Evolutionary conservation across 2,888 invertebrate genomes (phyloP), one percentile per base, ranked within the genome.

Genomic region (Thysanoteuthis rhombus): DNA sequence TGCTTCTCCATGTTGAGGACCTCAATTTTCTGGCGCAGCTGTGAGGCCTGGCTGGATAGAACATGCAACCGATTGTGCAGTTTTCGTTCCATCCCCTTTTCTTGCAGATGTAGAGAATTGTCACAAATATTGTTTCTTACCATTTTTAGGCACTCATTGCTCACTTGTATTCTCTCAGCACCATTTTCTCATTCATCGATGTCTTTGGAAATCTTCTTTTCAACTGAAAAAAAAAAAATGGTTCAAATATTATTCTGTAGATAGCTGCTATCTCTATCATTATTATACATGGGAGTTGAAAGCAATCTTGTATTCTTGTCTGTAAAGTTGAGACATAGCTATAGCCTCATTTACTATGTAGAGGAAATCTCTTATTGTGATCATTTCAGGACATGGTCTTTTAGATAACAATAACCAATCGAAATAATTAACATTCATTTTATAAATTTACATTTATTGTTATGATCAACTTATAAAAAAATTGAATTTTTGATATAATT

Each of bases 41-140:
- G 95, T 93, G 95, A 96, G 10, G 95, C 94, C 92, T 95, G 94
- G 92, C 95, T 95, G 52, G 95, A 95, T 25, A 96, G 94, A 42
- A 95, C 94, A 75, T 96, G 95, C 93, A 96, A 94, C 39, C 94
- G 94, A 89, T 94, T 94, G 36, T 93, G 94, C 52, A 95, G 94
- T 92, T 96, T 95, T n/a, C 94, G 94, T 47, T 96, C 95, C 5
- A 96, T 94, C 93, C 95, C 94, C 28, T 94, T 92, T 32, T 95
- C 94, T 36, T 94, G 93, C n/a, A 95, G 94, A 36, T 92, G 91
- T 93, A 96, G 95, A 93, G 95, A 95, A 92, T 95, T 95, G 93
- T 96, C 96, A 93, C 96, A 96, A 42, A 96, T 96, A 92, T 96
- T 95, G 94, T 97, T 96, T 90, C 95, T 95, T n/a, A 96, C 96